Evolutionary conservation across 2,888 invertebrate genomes (phyloP), one percentile per base, ranked within the genome.

Genomic region (Nebria brevicollis): DNA sequence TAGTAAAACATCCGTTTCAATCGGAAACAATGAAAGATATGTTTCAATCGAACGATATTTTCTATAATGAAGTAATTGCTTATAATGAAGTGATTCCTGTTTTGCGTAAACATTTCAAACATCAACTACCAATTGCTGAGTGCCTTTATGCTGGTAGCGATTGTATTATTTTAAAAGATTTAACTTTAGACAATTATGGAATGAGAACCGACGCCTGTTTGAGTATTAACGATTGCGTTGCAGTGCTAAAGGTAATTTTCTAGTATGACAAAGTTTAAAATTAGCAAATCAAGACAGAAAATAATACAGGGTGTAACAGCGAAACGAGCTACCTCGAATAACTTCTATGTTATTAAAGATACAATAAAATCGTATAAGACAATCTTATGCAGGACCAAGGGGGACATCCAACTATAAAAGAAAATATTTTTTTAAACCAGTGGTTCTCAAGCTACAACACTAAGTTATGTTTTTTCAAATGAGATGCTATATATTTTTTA

Each of bases 51-150:
- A 82, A 83, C 20, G 74, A 80, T n/a, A 74, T 82, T 15, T 85
- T 85, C 77, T 34, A 81, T 66, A 85, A 85, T 82, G 85, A 85
- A 84, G 77, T 80, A n/a, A 66, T 77, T 15, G 82, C 84, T 1
- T 85, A 85, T 76, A 81, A 83, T 54, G 81, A 81, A 78, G 81
- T 85, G 8, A 75, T 85, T 54, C 83, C 84, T 1, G 75, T 66
- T 13, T 77, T 85, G 68, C 77, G 83, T 66, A 77, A 77, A 65
- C 78, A 83, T 41, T 77, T 82, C 4, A 82, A 77, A 79, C 68
- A 75, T 66, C 13, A 65, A 43, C 77, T 85, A 43, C 77, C 83
- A 4, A 72, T 84, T 20, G 83, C 84, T 8, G 77, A 80, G 15
- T 84, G 83, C 70, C 15, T 85, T 0, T 77, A 82, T 77, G 84